Evolutionary conservation across 2,888 invertebrate species (phyloP).

Genomic region (Thymelicus lineola): DNA sequence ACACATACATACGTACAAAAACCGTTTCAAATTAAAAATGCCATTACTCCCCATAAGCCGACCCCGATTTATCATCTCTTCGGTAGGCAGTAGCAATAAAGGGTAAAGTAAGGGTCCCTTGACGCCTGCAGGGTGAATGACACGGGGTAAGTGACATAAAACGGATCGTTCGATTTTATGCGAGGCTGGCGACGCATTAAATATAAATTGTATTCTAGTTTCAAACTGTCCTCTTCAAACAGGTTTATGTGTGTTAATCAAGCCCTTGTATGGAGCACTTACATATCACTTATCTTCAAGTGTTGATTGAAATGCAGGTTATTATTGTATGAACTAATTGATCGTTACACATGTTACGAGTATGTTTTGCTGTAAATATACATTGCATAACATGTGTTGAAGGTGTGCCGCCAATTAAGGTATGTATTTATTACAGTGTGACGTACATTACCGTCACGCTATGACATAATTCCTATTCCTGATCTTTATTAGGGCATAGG

Average conservation of each 20-base stretch:
- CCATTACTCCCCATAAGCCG: constrained; percentile 25
- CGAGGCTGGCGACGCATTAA: constrained; percentile 36
- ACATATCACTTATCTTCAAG: constrained; percentile 14
- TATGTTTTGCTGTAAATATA: neutral
- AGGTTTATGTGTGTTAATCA: constrained; percentile 10
- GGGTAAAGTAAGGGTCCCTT: constrained; percentile 50
- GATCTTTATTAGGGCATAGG: neutral
- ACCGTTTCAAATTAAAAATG: constrained; percentile 33
- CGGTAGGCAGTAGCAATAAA: constrained; percentile 41
- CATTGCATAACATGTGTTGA: constrained; percentile 19
- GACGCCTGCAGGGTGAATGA: constrained; percentile 53
- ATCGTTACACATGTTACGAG: constrained; percentile 13
- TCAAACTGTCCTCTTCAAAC: constrained; percentile 14
- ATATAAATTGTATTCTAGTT: constrained; percentile 34
- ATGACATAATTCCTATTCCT: neutral
- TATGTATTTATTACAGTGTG: constrained; percentile 9
- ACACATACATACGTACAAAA: constrained; percentile 2
- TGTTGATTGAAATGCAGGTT: constrained; percentile 24
- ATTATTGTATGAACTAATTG: constrained; percentile 25
- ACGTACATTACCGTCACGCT: neutral
- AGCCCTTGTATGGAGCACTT: constrained; percentile 5
- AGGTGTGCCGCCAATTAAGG: constrained; percentile 2
- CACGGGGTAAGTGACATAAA: constrained; percentile 60
- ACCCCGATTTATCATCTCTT: constrained; percentile 35
- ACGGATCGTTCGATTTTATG: constrained; percentile 62